These are phyloP conservation scores for Hyposoter didymator DNA, from an alignment of 2,888 invertebrate species.

Conservation along the genomic window DNA sequence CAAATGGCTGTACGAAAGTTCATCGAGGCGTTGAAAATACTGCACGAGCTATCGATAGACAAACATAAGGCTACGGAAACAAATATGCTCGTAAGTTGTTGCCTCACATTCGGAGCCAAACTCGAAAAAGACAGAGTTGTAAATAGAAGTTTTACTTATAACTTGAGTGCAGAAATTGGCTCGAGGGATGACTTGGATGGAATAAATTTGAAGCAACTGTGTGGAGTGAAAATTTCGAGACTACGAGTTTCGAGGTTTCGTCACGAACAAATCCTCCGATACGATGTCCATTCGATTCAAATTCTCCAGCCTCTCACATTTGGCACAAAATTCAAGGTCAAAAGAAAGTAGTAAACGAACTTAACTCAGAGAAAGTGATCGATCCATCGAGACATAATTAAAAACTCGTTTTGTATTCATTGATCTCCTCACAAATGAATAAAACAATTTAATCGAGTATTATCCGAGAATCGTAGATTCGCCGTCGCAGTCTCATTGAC, in stretches of 20 bases:
- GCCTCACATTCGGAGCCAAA: background rate
- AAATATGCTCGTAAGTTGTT: slow-evolving; percentile 42
- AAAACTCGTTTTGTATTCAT: background rate
- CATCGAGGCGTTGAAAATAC: slow-evolving; percentile 63
- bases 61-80: slow-evolving; percentile 26
- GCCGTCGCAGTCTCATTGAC: background rate
- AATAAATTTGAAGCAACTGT: background rate
- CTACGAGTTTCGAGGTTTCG: background rate
- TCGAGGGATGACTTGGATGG: slow-evolving; percentile 30
- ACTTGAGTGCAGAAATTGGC: slow-evolving; percentile 36
- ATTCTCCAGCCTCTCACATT: background rate
- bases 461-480: background rate
- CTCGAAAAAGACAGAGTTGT: background rate
- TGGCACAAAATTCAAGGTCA: background rate
- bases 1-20: slow-evolving; percentile 67
- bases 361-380: background rate
- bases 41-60: slow-evolving; percentile 55
- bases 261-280: background rate
- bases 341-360: background rate
- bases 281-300: background rate
- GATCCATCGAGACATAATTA: background rate
- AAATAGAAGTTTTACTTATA: background rate
- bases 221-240: background rate
- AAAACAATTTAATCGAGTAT: background rate
- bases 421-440: background rate